These are phyloP conservation scores for Rhizoglyphus robini DNA, from an alignment of 1,140 invertebrate species.

Conservation along the genomic window DNA sequence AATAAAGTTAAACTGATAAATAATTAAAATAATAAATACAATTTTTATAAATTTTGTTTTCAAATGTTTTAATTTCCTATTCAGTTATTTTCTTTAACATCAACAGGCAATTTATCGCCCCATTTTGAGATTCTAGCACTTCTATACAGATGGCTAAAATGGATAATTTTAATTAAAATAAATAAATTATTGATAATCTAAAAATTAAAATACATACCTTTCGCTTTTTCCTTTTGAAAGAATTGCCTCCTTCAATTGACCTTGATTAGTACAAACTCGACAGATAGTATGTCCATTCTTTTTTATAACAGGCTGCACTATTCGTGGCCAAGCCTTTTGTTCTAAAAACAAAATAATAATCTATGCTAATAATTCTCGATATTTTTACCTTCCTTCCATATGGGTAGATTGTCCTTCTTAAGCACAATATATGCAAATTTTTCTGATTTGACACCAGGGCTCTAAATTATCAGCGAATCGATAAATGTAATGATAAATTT, in stretches of 20 bases:
- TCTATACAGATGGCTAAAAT: conserved; percentile 13
- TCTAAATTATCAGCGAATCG: no score
- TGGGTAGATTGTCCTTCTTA: conserved; percentile 39
- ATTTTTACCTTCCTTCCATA: neutral
- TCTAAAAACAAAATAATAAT: conserved; percentile 10
- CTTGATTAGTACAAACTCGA: conserved; percentile 55
- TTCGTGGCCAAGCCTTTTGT: conserved; percentile 52
- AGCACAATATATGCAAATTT: conserved; percentile 44
- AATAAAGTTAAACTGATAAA: no score
- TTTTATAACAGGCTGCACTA: conserved; percentile 51
- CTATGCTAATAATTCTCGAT: neutral
- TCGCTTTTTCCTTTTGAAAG: conserved; percentile 58
- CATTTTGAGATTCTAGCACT: neutral
- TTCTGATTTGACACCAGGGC: conserved; percentile 29
- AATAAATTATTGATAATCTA: neutral
- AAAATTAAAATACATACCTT: conserved; percentile 38
- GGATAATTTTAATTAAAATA: neutral
- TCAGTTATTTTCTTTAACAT: no score
- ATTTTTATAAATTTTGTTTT: no score
- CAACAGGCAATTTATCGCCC: conserved; percentile 14
- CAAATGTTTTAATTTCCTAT: no score
- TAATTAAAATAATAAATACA: no score
- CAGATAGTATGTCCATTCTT: conserved; percentile 57
- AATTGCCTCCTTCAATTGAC: conserved; percentile 57
- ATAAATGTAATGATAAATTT: no score